phyloP scores from a whole-genome alignment of 2,888 invertebrate species.

The Zygaena filipendulae region DNA sequence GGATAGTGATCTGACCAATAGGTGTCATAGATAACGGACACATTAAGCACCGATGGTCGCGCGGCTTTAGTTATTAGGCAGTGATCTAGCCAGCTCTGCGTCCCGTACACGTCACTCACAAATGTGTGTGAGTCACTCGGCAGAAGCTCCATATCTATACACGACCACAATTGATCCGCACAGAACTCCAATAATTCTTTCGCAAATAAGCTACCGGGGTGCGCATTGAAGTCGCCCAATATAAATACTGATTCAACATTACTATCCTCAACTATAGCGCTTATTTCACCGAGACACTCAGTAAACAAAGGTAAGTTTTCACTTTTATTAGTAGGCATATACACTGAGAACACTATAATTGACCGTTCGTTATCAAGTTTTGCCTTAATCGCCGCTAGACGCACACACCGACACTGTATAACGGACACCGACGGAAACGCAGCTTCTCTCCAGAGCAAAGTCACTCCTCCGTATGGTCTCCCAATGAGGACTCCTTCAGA shows the following conservation, averaged over 20 bases:
- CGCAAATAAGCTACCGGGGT: conserved; percentile 16
- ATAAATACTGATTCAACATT: conserved; percentile 14
- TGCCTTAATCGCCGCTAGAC: conserved; percentile 15
- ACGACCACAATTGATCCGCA: conserved; percentile 16
- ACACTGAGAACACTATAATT: conserved; percentile 16
- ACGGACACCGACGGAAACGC: conserved; percentile 15
- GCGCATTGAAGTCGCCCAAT: conserved; percentile 19
- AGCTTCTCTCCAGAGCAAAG: conserved; percentile 18
- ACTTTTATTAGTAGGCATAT: conserved; percentile 19
- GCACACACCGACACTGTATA: conserved; percentile 14
- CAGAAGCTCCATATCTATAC: conserved; percentile 14
- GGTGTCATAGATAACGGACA: conserved; percentile 5
- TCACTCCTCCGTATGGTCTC: conserved; percentile 18
- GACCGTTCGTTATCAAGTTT: conserved; percentile 3
- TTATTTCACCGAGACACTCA: conserved; percentile 13
- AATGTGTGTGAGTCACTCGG: conserved; percentile 13
- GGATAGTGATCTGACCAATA: conserved; percentile 17
- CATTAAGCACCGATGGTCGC: conserved; percentile 1
- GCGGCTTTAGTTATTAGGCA: conserved; percentile 13
- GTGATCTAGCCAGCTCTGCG: conserved; percentile 15
- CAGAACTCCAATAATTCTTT: conserved; percentile 14
- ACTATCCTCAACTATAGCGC: conserved; percentile 12
- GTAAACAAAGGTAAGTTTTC: conserved; percentile 18
- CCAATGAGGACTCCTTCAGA: conserved; percentile 15
- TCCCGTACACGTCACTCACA: conserved; percentile 16